These are phyloP conservation scores for Graptemys geographica DNA, from an alignment of 2,797 vertebrate genomes.

Conservation along the genomic window DNA sequence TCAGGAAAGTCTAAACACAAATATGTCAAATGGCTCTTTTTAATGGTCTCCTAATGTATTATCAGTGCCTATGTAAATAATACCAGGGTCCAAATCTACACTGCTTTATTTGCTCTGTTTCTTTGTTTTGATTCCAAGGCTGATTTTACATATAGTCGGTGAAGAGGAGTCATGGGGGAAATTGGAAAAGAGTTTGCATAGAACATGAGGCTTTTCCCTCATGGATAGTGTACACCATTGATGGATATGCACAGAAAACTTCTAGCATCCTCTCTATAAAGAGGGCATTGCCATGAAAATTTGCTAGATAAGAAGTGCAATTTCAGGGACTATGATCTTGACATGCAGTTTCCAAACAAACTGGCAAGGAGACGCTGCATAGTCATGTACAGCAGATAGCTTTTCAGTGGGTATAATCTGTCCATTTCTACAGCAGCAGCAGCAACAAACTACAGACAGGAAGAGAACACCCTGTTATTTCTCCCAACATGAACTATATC, in stretches of 20 bases:
- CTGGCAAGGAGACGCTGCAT: neutral
- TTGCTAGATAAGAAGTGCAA: neutral
- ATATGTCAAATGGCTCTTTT: neutral
- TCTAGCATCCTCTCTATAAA: neutral
- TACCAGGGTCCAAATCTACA: neutral
- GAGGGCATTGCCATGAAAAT: neutral
- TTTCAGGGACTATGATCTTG: neutral
- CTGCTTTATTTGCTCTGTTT: neutral
- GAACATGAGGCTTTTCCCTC: neutral
- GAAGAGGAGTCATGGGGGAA: neutral
- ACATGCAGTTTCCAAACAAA: neutral
- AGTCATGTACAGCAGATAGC: neutral
- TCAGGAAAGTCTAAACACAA: conserved; percentile 19
- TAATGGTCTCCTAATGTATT: neutral
- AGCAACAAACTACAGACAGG: neutral
- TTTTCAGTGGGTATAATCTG: too few relatives aligned
- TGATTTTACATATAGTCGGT: neutral
- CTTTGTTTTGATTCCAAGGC: conserved; percentile 24
- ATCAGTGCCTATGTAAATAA: conserved; percentile 23
- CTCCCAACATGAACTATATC: neutral
- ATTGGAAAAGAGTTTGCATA: neutral
- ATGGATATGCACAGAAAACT: neutral
- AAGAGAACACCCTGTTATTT: neutral
- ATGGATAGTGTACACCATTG: neutral
- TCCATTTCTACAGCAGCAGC: neutral